Evolutionary conservation across 1,140 invertebrate genomes (phyloP), one percentile per base, ranked within the genome.

Genomic region (Pogonus chalceus): DNA sequence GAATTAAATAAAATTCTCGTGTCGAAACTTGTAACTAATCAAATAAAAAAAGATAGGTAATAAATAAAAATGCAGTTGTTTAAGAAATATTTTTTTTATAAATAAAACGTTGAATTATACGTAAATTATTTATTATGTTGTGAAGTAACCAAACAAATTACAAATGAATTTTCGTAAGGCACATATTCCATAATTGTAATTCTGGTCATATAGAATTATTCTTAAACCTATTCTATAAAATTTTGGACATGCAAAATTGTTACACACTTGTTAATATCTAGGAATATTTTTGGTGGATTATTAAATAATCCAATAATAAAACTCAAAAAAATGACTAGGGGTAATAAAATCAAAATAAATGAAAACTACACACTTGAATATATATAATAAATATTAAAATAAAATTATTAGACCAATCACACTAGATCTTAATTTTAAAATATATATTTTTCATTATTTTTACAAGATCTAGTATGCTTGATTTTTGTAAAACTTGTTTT

Each of bases 121-220:
- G 9, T 43, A 43, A 43, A 43, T 43, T 43, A 43, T 43, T 43
- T 43, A 43, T 43, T 43, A 43, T 43, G 18, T 43, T 43, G 37
- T 43, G 37, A 43, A 43, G 37, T 43, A 43, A 43, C 37, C 37
- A 43, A 43, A 43, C 18, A 43, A 43, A 43, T 43, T 43, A 43
- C 37, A 43, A 43, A 43, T 43, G 9, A 43, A 43, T 43, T 43
- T 43, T 43, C 18, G 14, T 43, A 43, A 43, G 37, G 37, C 37
- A 43, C 37, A 43, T 43, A 10, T 43, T 43, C 18, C 37, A 43
- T 43, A 43, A 43, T 43, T 43, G 37, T 43, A 43, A 12, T n/a
- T 43, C 18, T 43, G 9, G 37, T 43, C 37, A 43, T 18, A 43
- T 43, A n/a, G n/a, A n/a, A 7, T 43, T 43, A 43, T 16, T 43